Base-by-base conservation (phyloP, 2,113 vertebrate genomes). In the Prionailurus viverrinus region DNA sequence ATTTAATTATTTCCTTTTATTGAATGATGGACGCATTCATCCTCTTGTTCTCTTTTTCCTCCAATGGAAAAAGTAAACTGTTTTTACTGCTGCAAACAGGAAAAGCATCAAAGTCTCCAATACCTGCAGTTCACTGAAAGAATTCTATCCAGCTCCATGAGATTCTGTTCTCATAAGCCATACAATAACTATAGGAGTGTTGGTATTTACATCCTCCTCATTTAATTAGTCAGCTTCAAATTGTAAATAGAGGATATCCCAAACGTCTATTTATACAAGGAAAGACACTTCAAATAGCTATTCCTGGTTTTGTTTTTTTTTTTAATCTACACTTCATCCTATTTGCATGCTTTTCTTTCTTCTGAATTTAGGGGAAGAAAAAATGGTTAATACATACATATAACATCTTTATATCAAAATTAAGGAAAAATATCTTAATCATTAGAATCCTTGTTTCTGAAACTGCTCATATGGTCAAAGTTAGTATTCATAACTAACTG, bases 1-100 rank as follows among this genome's bases (percentile, higher is more conserved):
- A n/a, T 82, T 87, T 78, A 78, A 53, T 78, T 87, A 27, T 86
- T 82, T 95, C 48, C 27, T 94, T 69, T 89, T 39, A 94, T 1
- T 89, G 66, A 55, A 63, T 83, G 65, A 69, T 41, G 41, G 19
- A 88, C 29, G 25, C 15, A 82, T 68, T 92, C 31, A 73, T 58
- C n/a, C 15, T 36, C 73, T 73, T 92, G 7, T 74, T 91, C 27
- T 65, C 33, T 76, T 95, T 85, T 71, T 76, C 33, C 84, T 85
- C 11, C 68, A 85, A 25, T 65, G 23, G 39, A 61, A 85, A 93
- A 97, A 92, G n/a, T 71, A 61, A 65, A 39, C n/a, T 79, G 18
- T 55, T 83, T 86, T 58, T 81, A 68, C 6, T 36, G 0, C 21
- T 41, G 4, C 5, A 94, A 36, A 93, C 12, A 81, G 4, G 23